These are phyloP conservation scores for Tenthredo amoena DNA, from an alignment of 2,888 invertebrate species.

Conservation along the genomic window DNA sequence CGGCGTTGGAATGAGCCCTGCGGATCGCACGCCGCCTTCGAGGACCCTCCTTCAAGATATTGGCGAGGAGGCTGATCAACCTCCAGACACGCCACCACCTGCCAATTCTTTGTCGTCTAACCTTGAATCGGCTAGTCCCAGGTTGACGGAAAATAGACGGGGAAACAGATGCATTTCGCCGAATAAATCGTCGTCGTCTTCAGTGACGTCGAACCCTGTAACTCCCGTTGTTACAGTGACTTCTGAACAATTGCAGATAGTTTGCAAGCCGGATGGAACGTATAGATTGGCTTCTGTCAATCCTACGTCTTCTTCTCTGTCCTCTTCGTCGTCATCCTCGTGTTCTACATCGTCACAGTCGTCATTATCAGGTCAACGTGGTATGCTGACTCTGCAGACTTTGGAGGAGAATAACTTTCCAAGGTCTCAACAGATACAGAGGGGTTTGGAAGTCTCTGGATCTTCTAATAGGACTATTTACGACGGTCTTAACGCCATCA, in stretches of 20 bases:
- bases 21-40: conserved; percentile 75
- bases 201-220: conserved; percentile 58
- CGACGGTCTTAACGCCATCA: conserved; percentile 66
- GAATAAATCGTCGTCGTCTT: conserved; percentile 70
- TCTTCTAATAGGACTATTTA: conserved; percentile 65
- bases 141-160: conserved; percentile 63
- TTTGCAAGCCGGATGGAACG: conserved; percentile 74
- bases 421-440: conserved; percentile 66
- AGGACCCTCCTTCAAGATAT: conserved; percentile 73
- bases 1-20: conserved; percentile 76
- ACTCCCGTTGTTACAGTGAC: conserved; percentile 66
- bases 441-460: conserved; percentile 58
- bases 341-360: conserved; percentile 62
- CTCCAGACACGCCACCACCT: conserved; percentile 70
- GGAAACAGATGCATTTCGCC: conserved; percentile 70
- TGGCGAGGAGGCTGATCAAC: conserved; percentile 74
- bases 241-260: conserved; percentile 72
- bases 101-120: conserved; percentile 18
- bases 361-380: conserved; percentile 57
- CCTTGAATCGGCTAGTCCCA: conserved; percentile 47
- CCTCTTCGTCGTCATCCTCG: conserved; percentile 13
- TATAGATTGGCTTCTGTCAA: conserved; percentile 72
- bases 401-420: conserved; percentile 30
- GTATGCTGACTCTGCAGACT: conserved; percentile 16
- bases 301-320: conserved; percentile 57